These are phyloP conservation scores for Rhineura floridana DNA, from an alignment of 2,113 vertebrate species.

Conservation along the genomic window DNA sequence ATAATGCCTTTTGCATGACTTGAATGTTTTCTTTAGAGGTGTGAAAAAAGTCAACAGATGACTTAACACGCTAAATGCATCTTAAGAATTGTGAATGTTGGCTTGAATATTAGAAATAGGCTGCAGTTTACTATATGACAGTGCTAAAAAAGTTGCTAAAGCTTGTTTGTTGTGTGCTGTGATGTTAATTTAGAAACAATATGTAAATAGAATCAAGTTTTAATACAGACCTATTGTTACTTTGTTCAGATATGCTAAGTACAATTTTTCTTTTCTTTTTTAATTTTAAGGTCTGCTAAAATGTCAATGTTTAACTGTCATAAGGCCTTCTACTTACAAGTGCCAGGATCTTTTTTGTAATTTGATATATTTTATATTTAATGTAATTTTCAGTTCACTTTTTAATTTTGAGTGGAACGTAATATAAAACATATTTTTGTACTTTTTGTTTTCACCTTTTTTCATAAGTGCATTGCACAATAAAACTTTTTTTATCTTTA, in stretches of 20 bases:
- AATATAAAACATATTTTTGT: slow-evolving; percentile 81
- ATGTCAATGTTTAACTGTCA: slow-evolving; percentile 39
- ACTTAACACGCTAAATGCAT: slow-evolving; percentile 5
- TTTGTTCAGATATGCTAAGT: slow-evolving; percentile 36
- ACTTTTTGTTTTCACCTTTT: slow-evolving; percentile 67
- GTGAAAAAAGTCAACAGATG: neutral
- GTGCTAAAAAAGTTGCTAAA: slow-evolving; percentile 12
- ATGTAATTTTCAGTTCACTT: slow-evolving; percentile 71
- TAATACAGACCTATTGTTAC: slow-evolving; percentile 31
- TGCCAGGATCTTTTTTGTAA: slow-evolving; percentile 73
- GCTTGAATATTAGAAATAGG: slow-evolving; percentile 32
- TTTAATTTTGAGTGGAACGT: slow-evolving; percentile 73
- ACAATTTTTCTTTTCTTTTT: slow-evolving; percentile 38
- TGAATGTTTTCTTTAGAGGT: slow-evolving; percentile 5
- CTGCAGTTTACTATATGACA: slow-evolving; percentile 7
- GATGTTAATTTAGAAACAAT: slow-evolving; percentile 55
- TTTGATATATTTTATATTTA: slow-evolving; percentile 72
- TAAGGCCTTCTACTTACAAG: slow-evolving; percentile 71
- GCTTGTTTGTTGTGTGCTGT: slow-evolving; percentile 46
- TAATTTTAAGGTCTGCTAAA: slow-evolving; percentile 49
- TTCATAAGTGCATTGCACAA: slow-evolving; percentile 66
- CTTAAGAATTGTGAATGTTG: slow-evolving; percentile 31
- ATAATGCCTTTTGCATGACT: slow-evolving; percentile 27
- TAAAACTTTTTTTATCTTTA: slow-evolving; percentile 70
- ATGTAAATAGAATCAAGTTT: slow-evolving; percentile 59